Percentiles rank a stretch among this genome's conserved stretches.
These are phyloP conservation scores for Zalophus californianus DNA, from an alignment of 2,797 vertebrate species.

Conservation along the genomic window DNA sequence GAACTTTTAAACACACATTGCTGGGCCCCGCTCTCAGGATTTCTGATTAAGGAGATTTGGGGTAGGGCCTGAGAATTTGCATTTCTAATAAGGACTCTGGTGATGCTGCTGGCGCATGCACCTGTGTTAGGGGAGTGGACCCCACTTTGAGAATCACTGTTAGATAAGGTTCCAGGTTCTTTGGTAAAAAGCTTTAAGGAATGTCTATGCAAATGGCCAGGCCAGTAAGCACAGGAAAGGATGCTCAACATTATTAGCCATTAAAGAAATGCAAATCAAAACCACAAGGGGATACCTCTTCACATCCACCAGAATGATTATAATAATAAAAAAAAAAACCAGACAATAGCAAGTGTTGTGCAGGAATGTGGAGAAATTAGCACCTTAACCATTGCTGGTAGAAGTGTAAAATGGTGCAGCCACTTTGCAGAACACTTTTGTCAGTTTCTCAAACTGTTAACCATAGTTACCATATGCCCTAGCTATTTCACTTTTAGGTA, in stretches of 20 bases:
- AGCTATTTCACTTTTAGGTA: not conserved
- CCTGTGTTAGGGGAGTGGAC: not conserved
- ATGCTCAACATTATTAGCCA: not conserved
- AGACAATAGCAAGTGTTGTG: not conserved
- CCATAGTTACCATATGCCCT: not conserved
- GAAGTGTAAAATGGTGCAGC: not conserved
- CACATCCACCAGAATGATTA: not conserved
- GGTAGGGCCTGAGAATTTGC: not conserved
- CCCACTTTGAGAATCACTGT: not conserved
- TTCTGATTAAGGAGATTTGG: not conserved
- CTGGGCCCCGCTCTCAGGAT: not conserved
- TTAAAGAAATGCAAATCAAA: conserved; percentile 26
- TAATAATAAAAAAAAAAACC: not conserved
- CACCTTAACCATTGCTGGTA: not conserved
- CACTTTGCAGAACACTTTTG: not conserved
- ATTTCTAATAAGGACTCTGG: not conserved
- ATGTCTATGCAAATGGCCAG: not conserved
- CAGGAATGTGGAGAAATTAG: not conserved
- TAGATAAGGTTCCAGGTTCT: not conserved
- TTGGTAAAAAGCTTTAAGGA: conserved; percentile 18
- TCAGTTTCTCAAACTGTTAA: conserved; percentile 7
- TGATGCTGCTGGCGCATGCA: not conserved
- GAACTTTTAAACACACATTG: not conserved
- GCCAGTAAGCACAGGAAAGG: not conserved
- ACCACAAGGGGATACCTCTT: not conserved